phyloP scores from a whole-genome alignment of 2,888 invertebrate species.

The Oasisia sp. region DNA sequence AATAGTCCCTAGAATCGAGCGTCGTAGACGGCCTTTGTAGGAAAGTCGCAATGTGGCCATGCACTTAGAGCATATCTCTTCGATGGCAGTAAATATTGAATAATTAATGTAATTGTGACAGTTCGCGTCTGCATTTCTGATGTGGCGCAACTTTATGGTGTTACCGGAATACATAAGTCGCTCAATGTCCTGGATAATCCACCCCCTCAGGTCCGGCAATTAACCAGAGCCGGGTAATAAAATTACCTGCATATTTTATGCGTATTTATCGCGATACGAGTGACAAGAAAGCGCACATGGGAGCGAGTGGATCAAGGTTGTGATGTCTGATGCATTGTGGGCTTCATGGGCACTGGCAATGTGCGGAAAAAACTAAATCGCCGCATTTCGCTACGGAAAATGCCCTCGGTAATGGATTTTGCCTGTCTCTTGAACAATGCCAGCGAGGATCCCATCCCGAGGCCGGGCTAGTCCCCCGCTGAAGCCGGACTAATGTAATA shows the following conservation, averaged over 20 bases:
- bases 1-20: too few relatives aligned
- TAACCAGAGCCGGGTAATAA: background rate
- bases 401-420: background rate
- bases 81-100: background rate
- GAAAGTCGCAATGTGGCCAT: background rate
- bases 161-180: background rate
- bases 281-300: background rate
- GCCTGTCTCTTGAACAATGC: background rate
- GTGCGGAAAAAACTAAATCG: background rate
- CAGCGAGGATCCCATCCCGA: background rate
- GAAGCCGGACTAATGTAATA: background rate
- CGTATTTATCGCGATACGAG: background rate
- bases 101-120: slow-evolving; percentile 13
- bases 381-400: background rate
- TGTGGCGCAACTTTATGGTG: background rate
- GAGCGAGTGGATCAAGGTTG: background rate
- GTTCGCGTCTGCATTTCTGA: background rate
- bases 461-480: background rate
- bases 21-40: background rate
- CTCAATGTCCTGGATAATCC: background rate
- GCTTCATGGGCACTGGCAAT: background rate
- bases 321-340: background rate
- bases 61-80: background rate
- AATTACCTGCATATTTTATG: background rate
- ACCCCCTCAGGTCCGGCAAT: background rate